phyloP scores from a whole-genome alignment of 2,888 invertebrate genomes.

The Platycheirus rosarum region DNA sequence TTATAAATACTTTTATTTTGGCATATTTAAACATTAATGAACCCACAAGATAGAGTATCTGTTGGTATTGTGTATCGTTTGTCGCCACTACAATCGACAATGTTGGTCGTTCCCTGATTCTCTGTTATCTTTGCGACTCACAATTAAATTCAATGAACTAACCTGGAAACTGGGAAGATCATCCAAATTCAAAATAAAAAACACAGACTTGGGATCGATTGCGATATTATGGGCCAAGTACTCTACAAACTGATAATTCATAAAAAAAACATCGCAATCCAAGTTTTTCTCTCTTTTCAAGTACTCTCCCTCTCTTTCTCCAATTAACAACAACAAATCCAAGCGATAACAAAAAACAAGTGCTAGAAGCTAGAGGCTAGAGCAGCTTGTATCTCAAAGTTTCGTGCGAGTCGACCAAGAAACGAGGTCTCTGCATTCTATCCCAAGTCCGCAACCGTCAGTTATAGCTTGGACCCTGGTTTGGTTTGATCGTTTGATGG shows the following conservation, averaged over 20 bases:
- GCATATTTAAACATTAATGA: slow-evolving; percentile 59
- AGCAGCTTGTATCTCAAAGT: slow-evolving; percentile 35
- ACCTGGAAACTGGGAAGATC: slow-evolving; percentile 49
- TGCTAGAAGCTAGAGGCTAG: neutral
- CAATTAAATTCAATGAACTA: slow-evolving; percentile 57
- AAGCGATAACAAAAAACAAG: slow-evolving; percentile 50
- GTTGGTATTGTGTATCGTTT: neutral
- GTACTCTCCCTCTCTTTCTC: slow-evolving; percentile 31
- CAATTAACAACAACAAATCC: slow-evolving; percentile 45
- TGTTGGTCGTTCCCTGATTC: neutral
- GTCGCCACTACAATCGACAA: neutral
- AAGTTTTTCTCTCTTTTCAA: neutral
- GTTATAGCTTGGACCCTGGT: slow-evolving; percentile 63
- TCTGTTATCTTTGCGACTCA: slow-evolving; percentile 50
- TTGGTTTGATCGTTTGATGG: slow-evolving; percentile 55
- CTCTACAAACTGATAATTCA: slow-evolving; percentile 55
- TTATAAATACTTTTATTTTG: too few species aligned
- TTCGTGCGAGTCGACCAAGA: slow-evolving; percentile 15
- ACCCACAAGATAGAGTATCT: slow-evolving; percentile 22
- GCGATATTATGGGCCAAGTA: slow-evolving; percentile 60
- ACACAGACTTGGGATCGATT: slow-evolving; percentile 50
- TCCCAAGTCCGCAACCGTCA: slow-evolving; percentile 50
- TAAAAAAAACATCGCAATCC: slow-evolving; percentile 31
- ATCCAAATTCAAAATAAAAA: slow-evolving; percentile 4
- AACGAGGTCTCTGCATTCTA: slow-evolving; percentile 66